Evolutionary conservation across 2,797 vertebrate genomes (phyloP), one percentile per base, ranked within the genome.

Genomic region (Tokudaia muenninki): DNA sequence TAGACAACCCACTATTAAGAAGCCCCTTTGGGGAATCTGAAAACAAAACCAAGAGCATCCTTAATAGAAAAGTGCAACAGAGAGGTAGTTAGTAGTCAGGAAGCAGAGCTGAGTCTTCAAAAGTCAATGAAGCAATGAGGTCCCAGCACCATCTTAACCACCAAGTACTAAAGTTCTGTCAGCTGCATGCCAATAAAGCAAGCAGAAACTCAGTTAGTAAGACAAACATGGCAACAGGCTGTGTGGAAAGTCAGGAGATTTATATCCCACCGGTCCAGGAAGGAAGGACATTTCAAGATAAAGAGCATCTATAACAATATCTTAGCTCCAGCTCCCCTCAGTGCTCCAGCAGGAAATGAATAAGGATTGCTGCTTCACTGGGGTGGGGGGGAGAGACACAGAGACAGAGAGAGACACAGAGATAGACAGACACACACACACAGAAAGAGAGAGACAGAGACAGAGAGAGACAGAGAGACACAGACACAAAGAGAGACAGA

Each of bases 231-330:
- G 86, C 87, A 91, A 91, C 57, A 87, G 70, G n/a, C 82, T 97
- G 87, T 95, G 79, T 92, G 83, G 95, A 97, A 95, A 86, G 94
- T 94, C 72, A 37, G 63, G 57, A 88, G 77, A 65, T 84, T 96
- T 89, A 34, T 67, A 74, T 86, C 84, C 87, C 96, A 80, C 92
- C 21, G 77, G 92, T 87, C 50, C 97, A 96, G 97, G 98, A 97
- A 97, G 96, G 97, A 98, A 97, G 57, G 87, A 59, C 82, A 95
- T 94, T 95, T 84, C 67, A 92, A 97, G 95, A 96, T 95, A 96
- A 96, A 94, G 90, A 41, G n/a, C 82, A 89, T 91, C 95, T 70
- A 95, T 67, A 13, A 95, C 90, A 97, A 95, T 94, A 95, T 94
- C 90, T 97, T 95, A 75, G 92, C 96, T 94, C 91, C 79, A 84